Base-by-base conservation (phyloP, 2,113 vertebrate species). In the Barnardius zonarius region DNA sequence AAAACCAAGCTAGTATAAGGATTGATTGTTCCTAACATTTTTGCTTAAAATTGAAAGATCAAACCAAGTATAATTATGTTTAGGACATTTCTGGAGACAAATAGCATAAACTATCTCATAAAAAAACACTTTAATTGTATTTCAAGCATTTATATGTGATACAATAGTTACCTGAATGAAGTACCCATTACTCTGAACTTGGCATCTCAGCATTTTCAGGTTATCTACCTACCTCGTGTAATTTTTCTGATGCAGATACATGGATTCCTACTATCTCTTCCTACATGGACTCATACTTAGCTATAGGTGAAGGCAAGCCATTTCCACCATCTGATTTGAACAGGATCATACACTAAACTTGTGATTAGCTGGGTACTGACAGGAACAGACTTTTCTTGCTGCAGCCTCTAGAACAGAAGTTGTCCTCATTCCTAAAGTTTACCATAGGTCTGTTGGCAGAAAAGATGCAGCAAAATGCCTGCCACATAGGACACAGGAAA, bases 251-350 rank as follows among this genome's bases (percentile, higher is more conserved):
- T 27, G 16, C 44, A 55, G 61, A 46, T 24, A n/a, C 2, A 4
- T 8, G 28, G 64, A 73, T 10, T 28, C 9, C 46, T 54, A 18
- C 46, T 46, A 41, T 23, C 66, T 51, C n/a, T 24, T 67, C 24
- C n/a, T 28, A 23, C 3, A 22, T 2, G 6, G 25, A 31, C 44
- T 49, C 37, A 33, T 6, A 30, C 22, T 20, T 28, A 25, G 22
- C 24, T 25, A 23, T 3, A 7, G 39, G 25, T 10, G 15, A 62
- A 88, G 59, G 37, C 39, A 57, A 59, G 37, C 9, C 30, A 13
- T 28, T 27, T 35, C 62, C 30, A 23, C 25, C 23, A 3, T 1
- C 13, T 1, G 0, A 6, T 27, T 16, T 11, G 28, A 8, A 22
- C 52, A 19, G 44, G 3, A 41, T 17, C 10, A 2, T 6, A 20